Conservation (phyloP, 2,888 invertebrate genomes). For the Drosophila anomelani region DNA sequence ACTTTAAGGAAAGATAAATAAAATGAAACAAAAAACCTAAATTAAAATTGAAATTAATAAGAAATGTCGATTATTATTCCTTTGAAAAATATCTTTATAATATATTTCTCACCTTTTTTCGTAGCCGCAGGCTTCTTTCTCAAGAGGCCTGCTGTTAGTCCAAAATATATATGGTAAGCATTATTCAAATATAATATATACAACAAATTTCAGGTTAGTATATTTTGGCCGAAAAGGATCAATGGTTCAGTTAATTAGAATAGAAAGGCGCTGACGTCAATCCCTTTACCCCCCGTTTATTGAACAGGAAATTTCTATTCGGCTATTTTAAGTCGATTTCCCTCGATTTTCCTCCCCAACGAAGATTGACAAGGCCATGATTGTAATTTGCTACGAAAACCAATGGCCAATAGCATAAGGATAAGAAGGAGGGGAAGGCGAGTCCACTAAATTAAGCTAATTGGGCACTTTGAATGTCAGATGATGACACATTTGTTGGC, state of each 20-base stretch:
- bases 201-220: slow-evolving; percentile 16
- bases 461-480: slow-evolving; percentile 45
- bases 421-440: not conserved
- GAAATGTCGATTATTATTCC: not conserved
- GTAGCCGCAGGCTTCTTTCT: slow-evolving; percentile 81
- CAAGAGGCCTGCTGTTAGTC: slow-evolving; percentile 81
- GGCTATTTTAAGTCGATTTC: slow-evolving; percentile 29
- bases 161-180: slow-evolving; percentile 43
- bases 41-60: too few species aligned
- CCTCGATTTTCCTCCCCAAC: slow-evolving; percentile 13
- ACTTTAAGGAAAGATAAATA: too few species aligned
- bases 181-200: slow-evolving; percentile 20
- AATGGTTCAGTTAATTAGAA: slow-evolving; percentile 6
- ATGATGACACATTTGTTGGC: slow-evolving; percentile 32
- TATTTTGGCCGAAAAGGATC: not conserved
- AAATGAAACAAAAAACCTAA: too few species aligned
- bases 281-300: not conserved
- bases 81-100: not conserved
- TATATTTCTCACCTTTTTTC: slow-evolving; percentile 82
- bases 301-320: slow-evolving; percentile 10
- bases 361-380: slow-evolving; percentile 30
- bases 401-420: not conserved
- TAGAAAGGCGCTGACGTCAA: slow-evolving; percentile 5
- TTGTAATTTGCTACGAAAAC: slow-evolving; percentile 19
- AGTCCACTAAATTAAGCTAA: slow-evolving; percentile 47